Evolutionary conservation across 2,797 vertebrate species (phyloP).

Genomic region (Semotilus atromaculatus): DNA sequence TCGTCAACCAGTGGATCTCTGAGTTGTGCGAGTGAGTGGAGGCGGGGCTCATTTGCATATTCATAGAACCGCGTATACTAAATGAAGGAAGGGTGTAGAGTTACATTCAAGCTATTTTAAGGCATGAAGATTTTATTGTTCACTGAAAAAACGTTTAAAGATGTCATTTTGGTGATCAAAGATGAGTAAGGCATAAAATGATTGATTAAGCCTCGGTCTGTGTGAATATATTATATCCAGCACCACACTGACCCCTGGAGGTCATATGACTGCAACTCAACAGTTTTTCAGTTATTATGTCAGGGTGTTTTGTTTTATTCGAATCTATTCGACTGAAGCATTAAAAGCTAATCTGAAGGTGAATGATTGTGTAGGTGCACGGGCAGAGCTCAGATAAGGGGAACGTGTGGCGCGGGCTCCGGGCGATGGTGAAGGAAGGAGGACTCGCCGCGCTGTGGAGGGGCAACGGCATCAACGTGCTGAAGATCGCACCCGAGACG

Average conservation of each 20-base stretch:
- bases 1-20: too few species aligned
- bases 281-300: not conserved
- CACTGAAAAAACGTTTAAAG: too few species aligned
- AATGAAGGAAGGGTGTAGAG: too few species aligned
- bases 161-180: too few species aligned
- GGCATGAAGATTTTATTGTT: too few species aligned
- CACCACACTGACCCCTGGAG: slow-evolving; percentile 15
- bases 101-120: too few species aligned
- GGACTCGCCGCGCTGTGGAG: slow-evolving; percentile 83
- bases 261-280: not conserved
- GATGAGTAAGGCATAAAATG: too few species aligned
- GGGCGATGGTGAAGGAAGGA: slow-evolving; percentile 80
- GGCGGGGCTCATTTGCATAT: too few species aligned
- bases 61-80: too few species aligned
- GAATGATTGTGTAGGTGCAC: slow-evolving; percentile 70
- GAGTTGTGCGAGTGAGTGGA: too few species aligned
- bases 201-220: not conserved
- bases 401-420: slow-evolving; percentile 77
- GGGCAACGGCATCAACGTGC: slow-evolving; percentile 88
- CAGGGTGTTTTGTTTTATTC: not conserved
- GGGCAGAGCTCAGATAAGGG: slow-evolving; percentile 71
- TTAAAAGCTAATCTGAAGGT: not conserved
- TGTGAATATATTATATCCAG: not conserved
- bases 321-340: not conserved
- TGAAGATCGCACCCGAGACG: slow-evolving; percentile 90